These are phyloP conservation scores for Chloroceryle amazona DNA, from an alignment of 2,797 vertebrate species.

Conservation along the genomic window DNA sequence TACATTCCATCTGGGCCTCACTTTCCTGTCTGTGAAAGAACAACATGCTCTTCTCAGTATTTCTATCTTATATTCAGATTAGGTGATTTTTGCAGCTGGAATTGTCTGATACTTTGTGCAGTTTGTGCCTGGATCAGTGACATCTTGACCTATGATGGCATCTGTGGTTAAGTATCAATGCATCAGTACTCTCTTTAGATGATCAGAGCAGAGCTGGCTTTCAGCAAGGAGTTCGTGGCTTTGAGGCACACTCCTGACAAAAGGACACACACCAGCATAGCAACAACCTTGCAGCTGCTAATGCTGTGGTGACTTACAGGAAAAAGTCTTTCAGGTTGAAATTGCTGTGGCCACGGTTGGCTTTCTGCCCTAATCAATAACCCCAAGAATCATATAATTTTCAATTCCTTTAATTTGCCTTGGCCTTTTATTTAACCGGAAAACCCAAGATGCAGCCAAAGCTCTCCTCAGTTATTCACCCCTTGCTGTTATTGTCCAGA, in stretches of 20 bases:
- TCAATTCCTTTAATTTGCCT: not conserved
- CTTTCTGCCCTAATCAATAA: not conserved
- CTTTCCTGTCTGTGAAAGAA: not conserved
- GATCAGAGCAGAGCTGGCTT: not conserved
- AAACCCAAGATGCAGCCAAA: not conserved
- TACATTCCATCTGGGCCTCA: not conserved
- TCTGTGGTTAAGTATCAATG: not conserved
- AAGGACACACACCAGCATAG: fast-evolving
- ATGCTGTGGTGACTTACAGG: not conserved
- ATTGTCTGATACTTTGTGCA: not conserved
- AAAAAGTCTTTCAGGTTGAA: not conserved
- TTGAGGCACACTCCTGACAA: not conserved
- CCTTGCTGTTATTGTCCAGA: not conserved
- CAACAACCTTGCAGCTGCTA: not conserved
- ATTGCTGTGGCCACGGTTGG: fast-evolving
- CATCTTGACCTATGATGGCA: not conserved
- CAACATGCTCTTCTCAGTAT: fast-evolving
- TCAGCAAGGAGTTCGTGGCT: not conserved
- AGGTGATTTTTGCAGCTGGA: not conserved
- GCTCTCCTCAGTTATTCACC: not conserved
- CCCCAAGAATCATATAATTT: not conserved
- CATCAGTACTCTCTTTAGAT: not conserved
- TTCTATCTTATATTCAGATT: not conserved
- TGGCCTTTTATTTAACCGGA: not conserved
- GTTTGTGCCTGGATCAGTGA: not conserved